A percentile compares a stretch with the other conserved stretches of the same genome.
Evolutionary conservation across 2,113 vertebrate genomes (phyloP).

Genomic region (Campylorhamphus procurvoides): DNA sequence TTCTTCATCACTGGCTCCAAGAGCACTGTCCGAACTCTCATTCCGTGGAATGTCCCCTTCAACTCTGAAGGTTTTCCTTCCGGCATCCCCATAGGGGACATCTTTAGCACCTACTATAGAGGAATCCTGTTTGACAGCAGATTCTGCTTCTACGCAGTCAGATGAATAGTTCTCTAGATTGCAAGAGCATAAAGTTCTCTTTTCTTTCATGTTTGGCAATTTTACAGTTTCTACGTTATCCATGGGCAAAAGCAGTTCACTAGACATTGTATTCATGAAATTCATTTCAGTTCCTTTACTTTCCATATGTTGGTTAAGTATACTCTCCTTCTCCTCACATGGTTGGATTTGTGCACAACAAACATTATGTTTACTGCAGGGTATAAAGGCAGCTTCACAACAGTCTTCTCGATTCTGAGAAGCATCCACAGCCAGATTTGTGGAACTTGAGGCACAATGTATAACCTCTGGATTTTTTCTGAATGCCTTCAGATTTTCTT

Average conservation of each 20-base stretch:
- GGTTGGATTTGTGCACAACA: not conserved
- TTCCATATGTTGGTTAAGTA: not conserved
- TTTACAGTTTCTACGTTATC: not conserved
- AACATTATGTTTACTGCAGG: not conserved
- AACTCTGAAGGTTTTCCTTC: constrained; percentile 59
- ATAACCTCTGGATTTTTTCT: not conserved
- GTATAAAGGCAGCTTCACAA: not conserved
- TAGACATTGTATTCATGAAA: not conserved
- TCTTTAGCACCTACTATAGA: constrained; percentile 11
- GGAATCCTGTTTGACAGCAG: constrained; percentile 21
- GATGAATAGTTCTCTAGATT: not conserved
- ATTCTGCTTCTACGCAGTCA: not conserved
- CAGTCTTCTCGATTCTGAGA: not conserved
- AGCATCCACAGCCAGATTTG: not conserved
- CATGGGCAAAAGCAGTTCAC: not conserved
- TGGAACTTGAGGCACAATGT: not conserved
- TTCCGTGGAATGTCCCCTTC: constrained; percentile 81
- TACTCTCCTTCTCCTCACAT: not conserved
- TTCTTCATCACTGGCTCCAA: constrained; percentile 85
- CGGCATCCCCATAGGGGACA: constrained; percentile 72
- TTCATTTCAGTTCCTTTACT: constrained; percentile 7
- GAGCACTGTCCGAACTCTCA: constrained; percentile 84
- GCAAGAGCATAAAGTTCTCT: not conserved
- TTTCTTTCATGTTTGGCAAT: not conserved
- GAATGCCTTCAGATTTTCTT: constrained; percentile 48